Percentiles rank a stretch among this genome's conserved stretches.
These are phyloP conservation scores for Cantharis lateralis DNA, from an alignment of 2,888 invertebrate genomes.

Conservation along the genomic window DNA sequence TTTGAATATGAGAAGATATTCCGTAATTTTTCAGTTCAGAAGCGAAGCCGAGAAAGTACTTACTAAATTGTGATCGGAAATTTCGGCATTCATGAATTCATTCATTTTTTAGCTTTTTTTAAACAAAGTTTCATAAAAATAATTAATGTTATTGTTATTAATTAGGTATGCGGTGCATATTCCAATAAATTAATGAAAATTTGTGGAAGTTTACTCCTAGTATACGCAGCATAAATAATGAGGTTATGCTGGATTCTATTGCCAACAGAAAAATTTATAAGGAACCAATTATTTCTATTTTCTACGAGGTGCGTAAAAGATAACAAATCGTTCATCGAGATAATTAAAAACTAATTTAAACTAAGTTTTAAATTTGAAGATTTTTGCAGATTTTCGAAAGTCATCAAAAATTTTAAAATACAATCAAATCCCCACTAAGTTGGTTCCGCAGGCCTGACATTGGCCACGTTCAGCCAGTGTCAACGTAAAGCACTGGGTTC, in stretches of 20 bases:
- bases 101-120: slow-evolving; percentile 17
- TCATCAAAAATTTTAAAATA: no score
- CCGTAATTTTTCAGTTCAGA: neutral
- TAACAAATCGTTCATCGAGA: no score
- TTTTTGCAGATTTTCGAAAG: no score
- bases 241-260: neutral
- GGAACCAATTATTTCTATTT: neutral
- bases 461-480: no score
- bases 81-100: slow-evolving; percentile 31
- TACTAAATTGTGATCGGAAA: slow-evolving; percentile 36
- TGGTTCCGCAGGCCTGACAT: no score
- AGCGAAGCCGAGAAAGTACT: neutral
- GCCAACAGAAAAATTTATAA: neutral
- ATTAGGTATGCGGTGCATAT: neutral
- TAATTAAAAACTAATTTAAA: no score
- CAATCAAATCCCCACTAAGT: no score
- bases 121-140: neutral
- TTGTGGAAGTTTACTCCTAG: neutral
- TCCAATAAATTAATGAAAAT: neutral
- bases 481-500: no score
- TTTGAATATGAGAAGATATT: slow-evolving; percentile 4
- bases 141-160: neutral
- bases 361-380: no score
- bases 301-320: neutral
- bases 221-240: neutral